phyloP scores from a whole-genome alignment of 2,797 vertebrate genomes.

The Peromyscus nudipes region DNA sequence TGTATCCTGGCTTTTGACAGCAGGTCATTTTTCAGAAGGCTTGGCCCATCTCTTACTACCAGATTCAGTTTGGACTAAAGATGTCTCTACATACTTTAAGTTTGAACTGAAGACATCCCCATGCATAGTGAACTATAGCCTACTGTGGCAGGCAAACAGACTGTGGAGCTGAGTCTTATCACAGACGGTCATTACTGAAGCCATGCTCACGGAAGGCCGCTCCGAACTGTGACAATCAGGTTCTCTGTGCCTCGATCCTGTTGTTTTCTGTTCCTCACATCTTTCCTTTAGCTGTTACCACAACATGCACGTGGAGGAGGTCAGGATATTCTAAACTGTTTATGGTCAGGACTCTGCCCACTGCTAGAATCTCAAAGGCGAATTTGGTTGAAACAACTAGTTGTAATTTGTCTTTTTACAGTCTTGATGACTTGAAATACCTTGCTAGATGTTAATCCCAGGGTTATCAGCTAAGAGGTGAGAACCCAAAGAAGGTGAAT shows the following conservation, averaged over 20 bases:
- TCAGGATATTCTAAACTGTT: not conserved
- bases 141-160: not conserved
- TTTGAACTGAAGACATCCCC: not conserved
- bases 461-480: not conserved
- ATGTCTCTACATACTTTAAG: not conserved
- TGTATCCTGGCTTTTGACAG: not conserved
- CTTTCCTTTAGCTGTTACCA: not conserved
- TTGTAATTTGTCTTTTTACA: not conserved
- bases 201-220: accelerated
- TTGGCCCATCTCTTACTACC: not conserved
- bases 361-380: not conserved
- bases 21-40: not conserved
- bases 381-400: not conserved
- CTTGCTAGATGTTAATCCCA: not conserved
- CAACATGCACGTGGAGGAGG: not conserved
- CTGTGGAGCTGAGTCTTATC: not conserved
- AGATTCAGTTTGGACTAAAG: not conserved
- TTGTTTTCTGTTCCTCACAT: not conserved
- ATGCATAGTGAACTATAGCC: not conserved
- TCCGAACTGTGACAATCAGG: not conserved
- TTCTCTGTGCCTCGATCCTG: not conserved
- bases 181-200: not conserved
- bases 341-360: not conserved
- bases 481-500: not conserved
- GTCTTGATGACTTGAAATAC: not conserved